Evolutionary conservation across 2,888 invertebrate genomes (phyloP), one percentile per base, ranked within the genome.

Genomic region (Trilocha varians): DNA sequence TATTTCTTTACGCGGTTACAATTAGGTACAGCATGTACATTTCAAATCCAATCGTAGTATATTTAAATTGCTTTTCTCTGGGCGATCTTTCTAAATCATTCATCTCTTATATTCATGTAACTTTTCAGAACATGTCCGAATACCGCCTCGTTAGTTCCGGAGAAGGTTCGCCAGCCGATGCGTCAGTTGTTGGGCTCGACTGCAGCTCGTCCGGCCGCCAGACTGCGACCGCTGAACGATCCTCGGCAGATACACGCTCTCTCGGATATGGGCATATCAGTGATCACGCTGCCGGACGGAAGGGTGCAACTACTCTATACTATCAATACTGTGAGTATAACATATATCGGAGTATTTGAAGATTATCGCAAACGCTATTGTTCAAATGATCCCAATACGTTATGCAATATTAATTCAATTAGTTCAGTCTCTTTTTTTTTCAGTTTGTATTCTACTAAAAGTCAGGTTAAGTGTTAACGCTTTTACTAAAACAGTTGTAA

Each of bases 221-320:
- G 89, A n/a, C 91, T 93, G 51, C 93, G 93, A 65, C 91, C 92
- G 51, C 91, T 95, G 43, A 91, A 91, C 59, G 97, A 98, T 85
- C 89, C 93, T 42, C 93, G 96, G 41, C 98, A 99, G 84, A 78
- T 97, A 54, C 91, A 91, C 69, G 89, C 95, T 50, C 89, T 99
- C 50, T 90, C 92, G 45, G 93, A 95, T 68, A 98, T 99, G 97
- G 99, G 99, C 47, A 98, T 99, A 63, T 92, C 94, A 43, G 93
- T 98, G 57, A 88, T 96, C 48, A 94, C 94, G 0, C 87, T 96
- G 67, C 89, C 91, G 13, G 97, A 98, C 71, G 98, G 98, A 38
- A 87, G 96, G 48, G 92, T 99, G 46, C 97, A 98, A 73, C 88
- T 99, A 43, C 88, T 97, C 40, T 98, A 99, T 72, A 93, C 94